phyloP scores from a whole-genome alignment of 2,888 invertebrate species.

The Ormyrus pomaceus region DNA sequence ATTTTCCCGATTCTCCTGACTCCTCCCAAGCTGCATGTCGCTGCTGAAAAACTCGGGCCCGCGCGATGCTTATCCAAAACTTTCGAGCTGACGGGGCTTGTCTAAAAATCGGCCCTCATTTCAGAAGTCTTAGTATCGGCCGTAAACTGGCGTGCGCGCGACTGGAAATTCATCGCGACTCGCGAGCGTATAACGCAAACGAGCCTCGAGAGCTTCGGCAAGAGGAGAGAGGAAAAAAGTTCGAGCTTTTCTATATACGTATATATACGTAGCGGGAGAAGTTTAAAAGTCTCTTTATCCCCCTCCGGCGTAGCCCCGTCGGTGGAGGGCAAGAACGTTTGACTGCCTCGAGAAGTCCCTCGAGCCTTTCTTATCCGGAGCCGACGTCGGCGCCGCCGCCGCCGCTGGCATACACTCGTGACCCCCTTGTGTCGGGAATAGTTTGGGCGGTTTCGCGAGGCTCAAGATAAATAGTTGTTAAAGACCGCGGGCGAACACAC shows the following conservation, averaged over 20 bases:
- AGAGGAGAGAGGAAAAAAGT: slow-evolving; percentile 1
- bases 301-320: neutral
- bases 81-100: too few species aligned
- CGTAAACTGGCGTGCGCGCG: neutral
- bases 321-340: slow-evolving; percentile 29
- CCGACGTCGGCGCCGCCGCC: too few species aligned
- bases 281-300: slow-evolving; percentile 44
- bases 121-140: neutral
- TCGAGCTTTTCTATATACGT: neutral
- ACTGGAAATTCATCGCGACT: slow-evolving; percentile 29
- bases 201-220: neutral
- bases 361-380: slow-evolving; percentile 33
- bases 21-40: too few species aligned
- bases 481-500: neutral
- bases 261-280: neutral
- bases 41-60: too few species aligned
- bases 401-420: slow-evolving; percentile 10
- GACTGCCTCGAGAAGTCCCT: slow-evolving; percentile 32
- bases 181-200: neutral
- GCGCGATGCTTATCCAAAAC: too few species aligned
- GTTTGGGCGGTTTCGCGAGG: slow-evolving; percentile 21
- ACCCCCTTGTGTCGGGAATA: slow-evolving; percentile 32
- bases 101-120: too few species aligned
- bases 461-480: slow-evolving; percentile 37
- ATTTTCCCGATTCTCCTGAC: too few species aligned